phyloP scores from a whole-genome alignment of 1,140 invertebrate species.

The Glossosoma conforme region DNA sequence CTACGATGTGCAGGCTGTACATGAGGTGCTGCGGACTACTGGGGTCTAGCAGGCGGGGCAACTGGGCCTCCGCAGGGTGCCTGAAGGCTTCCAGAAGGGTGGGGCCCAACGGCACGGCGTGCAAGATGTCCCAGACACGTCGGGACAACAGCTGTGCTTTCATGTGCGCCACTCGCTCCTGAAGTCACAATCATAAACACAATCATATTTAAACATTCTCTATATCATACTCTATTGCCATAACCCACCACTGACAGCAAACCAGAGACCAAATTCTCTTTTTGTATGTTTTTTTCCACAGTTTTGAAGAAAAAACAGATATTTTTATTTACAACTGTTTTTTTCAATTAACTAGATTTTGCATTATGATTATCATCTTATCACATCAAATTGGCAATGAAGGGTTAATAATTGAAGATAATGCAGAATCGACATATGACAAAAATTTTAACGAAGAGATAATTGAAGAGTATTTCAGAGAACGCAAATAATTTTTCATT shows the following conservation, averaged over 20 bases:
- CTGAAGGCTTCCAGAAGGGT: slow-evolving; percentile 79
- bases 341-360: no score
- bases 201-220: slow-evolving; percentile 1
- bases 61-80: slow-evolving; percentile 58
- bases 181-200: slow-evolving; percentile 34
- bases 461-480: no score
- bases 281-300: no score
- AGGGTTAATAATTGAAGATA: no score
- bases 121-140: slow-evolving; percentile 89
- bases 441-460: no score
- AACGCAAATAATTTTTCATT: no score
- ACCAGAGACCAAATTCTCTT: no score
- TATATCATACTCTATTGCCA: not conserved
- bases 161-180: slow-evolving; percentile 77
- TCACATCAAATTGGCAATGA: no score
- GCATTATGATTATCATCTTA: not conserved
- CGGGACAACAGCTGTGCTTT: slow-evolving; percentile 87
- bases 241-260: no score
- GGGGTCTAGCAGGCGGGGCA: slow-evolving; percentile 76
- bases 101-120: slow-evolving; percentile 84
- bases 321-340: no score
- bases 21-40: slow-evolving; percentile 88
- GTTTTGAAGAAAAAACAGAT: slow-evolving; percentile 1
- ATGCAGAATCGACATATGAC: no score
- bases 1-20: slow-evolving; percentile 91